Percentiles rank a stretch among this genome's conserved stretches.
These are phyloP conservation scores for Marronus borbonicus DNA, from an alignment of 2,888 invertebrate genomes.

Conservation along the genomic window DNA sequence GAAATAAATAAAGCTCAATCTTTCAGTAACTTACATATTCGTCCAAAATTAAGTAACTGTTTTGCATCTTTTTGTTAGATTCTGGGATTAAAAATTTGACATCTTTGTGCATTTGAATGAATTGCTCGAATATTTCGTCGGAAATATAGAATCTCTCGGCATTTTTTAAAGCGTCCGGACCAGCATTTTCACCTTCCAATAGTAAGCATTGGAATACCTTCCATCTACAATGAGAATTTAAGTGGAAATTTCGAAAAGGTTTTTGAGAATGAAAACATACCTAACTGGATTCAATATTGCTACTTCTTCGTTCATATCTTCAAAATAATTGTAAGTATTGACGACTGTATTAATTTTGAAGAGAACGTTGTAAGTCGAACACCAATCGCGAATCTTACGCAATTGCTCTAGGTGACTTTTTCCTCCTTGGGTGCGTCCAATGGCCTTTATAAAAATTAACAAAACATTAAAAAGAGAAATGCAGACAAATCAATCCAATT, in stretches of 20 bases:
- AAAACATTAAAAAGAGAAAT: background rate
- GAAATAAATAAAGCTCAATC: background rate
- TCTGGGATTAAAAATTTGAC: slow-evolving; percentile 71
- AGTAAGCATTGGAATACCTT: slow-evolving; percentile 72
- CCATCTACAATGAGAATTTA: slow-evolving; percentile 61
- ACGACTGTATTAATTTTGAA: slow-evolving; percentile 74
- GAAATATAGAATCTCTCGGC: slow-evolving; percentile 70
- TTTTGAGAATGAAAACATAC: slow-evolving; percentile 57
- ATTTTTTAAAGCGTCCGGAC: slow-evolving; percentile 69
- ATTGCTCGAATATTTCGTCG: slow-evolving; percentile 68
- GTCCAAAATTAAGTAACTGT: slow-evolving; percentile 72
- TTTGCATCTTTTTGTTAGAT: slow-evolving; percentile 71
- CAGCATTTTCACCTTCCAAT: slow-evolving; percentile 72
- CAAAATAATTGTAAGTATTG: slow-evolving; percentile 70
- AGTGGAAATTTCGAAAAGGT: background rate
- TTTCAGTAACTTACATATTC: slow-evolving; percentile 68
- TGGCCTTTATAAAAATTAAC: slow-evolving; percentile 60
- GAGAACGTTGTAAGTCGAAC: slow-evolving; percentile 68
- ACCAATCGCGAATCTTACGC: slow-evolving; percentile 68
- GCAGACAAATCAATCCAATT: background rate
- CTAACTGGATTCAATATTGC: slow-evolving; percentile 67
- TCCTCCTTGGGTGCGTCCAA: slow-evolving; percentile 69
- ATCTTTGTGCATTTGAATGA: slow-evolving; percentile 68
- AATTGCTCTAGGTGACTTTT: slow-evolving; percentile 69
- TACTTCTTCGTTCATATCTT: slow-evolving; percentile 70